Percentiles rank a stretch among this genome's conserved stretches.
Conservation (phyloP, 1,140 invertebrate species). For the Leguminivora glycinivorella region DNA sequence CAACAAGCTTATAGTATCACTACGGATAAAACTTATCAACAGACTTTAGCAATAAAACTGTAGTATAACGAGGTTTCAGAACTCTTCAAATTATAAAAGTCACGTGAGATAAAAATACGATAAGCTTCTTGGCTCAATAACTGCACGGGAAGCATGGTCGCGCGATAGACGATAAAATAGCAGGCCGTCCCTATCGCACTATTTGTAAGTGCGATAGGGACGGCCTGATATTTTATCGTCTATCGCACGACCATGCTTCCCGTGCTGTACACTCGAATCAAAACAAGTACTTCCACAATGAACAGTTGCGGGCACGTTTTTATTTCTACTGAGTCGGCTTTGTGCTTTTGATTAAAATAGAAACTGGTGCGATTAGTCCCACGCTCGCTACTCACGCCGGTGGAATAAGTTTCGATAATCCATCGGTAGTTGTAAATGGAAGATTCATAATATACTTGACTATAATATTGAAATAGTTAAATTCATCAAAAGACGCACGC, state of each 20-base stretch:
- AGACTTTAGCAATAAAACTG: not conserved
- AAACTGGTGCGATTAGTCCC: not conserved
- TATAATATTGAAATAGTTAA: conserved; percentile 23
- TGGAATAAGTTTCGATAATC: not conserved
- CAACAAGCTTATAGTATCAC: conserved; percentile 39
- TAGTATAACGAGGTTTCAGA: too few species aligned
- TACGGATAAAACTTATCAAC: not conserved
- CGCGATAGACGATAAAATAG: too few species aligned
- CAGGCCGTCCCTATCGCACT: too few species aligned
- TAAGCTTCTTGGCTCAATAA: conserved; percentile 7
- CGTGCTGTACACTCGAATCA: too few species aligned
- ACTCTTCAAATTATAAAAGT: not conserved
- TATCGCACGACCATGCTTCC: too few species aligned
- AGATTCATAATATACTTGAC: conserved; percentile 23
- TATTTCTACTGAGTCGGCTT: conserved; percentile 9
- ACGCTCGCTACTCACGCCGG: not conserved
- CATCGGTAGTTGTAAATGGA: conserved; percentile 18
- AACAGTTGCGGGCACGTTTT: not conserved
- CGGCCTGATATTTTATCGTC: too few species aligned
- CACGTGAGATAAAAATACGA: not conserved
- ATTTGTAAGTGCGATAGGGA: too few species aligned
- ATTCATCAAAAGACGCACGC: conserved; percentile 6
- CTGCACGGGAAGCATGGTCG: too few species aligned
- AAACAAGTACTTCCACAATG: conserved; percentile 22
- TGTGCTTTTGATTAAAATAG: conserved; percentile 1